Conservation (phyloP, 2,888 invertebrate species). For the Colletes collaris region DNA sequence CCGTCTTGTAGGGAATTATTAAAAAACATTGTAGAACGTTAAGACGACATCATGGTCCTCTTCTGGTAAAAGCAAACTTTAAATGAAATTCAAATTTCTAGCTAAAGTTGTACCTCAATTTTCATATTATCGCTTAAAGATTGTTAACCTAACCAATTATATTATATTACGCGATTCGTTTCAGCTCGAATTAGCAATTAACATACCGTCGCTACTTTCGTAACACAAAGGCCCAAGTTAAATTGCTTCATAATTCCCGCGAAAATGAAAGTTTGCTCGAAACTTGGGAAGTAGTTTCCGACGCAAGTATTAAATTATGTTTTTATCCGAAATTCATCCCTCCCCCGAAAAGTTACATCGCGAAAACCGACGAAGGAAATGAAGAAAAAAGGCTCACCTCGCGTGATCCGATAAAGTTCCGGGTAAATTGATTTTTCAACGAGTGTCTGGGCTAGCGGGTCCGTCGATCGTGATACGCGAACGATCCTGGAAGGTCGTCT, state of each 20-base stretch:
- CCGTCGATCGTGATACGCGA: constrained; percentile 46
- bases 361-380: background rate
- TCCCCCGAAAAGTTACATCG: background rate
- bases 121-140: too few relatives aligned
- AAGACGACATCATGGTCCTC: too few relatives aligned
- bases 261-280: too few relatives aligned
- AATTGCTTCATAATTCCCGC: background rate
- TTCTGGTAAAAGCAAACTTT: too few relatives aligned
- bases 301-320: background rate
- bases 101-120: too few relatives aligned
- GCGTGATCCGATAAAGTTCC: background rate
- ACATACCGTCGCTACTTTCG: background rate
- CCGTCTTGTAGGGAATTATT: too few relatives aligned
- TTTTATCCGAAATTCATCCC: background rate
- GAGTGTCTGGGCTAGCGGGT: constrained; percentile 15
- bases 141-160: too few relatives aligned
- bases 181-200: too few relatives aligned
- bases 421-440: constrained; percentile 48
- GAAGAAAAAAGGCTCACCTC: background rate
- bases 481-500: constrained; percentile 61
- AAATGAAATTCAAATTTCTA: too few relatives aligned
- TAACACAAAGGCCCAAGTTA: background rate
- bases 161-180: too few relatives aligned
- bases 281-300: background rate
- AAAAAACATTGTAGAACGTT: too few relatives aligned